A percentile compares a stretch with the other conserved stretches of the same genome.
phyloP scores from a whole-genome alignment of 2,797 vertebrate genomes.

The Typhlichthys eigenmanni region DNA sequence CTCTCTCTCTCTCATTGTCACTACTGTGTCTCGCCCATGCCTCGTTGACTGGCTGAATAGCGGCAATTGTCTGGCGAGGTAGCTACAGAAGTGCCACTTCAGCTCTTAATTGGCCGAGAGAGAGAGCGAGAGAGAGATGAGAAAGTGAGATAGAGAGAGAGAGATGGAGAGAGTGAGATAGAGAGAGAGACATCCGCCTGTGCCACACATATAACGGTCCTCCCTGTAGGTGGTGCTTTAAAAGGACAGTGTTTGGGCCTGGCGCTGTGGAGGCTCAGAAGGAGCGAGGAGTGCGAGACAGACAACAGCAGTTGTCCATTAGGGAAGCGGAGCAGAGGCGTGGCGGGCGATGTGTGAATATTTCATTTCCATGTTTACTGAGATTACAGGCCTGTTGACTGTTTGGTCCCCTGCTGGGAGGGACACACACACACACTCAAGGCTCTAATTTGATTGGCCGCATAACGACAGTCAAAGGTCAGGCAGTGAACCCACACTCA shows the following conservation, averaged over 20 bases:
- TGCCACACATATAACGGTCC: not conserved
- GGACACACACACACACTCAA: not conserved
- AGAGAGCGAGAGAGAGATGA: slow-evolving; percentile 20
- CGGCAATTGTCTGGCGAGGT: slow-evolving; percentile 54
- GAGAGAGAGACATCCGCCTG: slow-evolving; percentile 1
- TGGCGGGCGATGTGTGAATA: slow-evolving; percentile 54
- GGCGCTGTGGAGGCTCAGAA: not conserved
- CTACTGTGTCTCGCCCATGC: slow-evolving; percentile 20
- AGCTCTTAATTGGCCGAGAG: slow-evolving; percentile 39
- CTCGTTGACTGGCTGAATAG: slow-evolving; percentile 31
- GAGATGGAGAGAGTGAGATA: slow-evolving; percentile 24
- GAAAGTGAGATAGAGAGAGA: slow-evolving; percentile 5
- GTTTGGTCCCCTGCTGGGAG: slow-evolving; percentile 18
- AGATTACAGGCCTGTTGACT: slow-evolving; percentile 57
- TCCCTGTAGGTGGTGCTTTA: not conserved
- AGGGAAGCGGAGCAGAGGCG: slow-evolving; percentile 19
- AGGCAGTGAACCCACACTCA: slow-evolving; percentile 35
- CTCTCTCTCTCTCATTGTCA: not conserved
- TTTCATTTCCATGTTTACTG: slow-evolving; percentile 61
- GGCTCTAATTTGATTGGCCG: slow-evolving; percentile 2
- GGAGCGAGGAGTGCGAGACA: slow-evolving; percentile 35
- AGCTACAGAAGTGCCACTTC: slow-evolving; percentile 27
- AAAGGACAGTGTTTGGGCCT: not conserved
- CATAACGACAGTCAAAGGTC: slow-evolving; percentile 32
- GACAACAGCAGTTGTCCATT: slow-evolving; percentile 65